Conservation (phyloP, 2,113 vertebrate species). For the Chamaea fasciata region DNA sequence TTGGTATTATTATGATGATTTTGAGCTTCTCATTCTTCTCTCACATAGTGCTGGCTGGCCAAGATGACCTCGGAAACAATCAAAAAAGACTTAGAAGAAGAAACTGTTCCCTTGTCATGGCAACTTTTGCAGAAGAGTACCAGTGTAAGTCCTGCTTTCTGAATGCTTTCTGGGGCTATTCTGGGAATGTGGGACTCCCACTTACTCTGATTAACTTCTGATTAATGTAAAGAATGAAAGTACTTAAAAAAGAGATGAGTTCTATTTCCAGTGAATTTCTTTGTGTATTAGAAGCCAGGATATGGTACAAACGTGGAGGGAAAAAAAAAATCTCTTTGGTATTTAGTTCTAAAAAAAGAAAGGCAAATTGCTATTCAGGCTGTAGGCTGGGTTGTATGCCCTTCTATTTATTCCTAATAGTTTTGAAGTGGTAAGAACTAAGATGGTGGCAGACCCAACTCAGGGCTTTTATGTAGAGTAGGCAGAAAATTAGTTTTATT, state of each 20-base stretch:
- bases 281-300: background rate
- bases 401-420: background rate
- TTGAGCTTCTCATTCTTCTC: constrained; percentile 80
- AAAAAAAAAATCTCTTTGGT: background rate
- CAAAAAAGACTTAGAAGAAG: background rate
- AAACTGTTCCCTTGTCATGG: background rate
- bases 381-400: background rate
- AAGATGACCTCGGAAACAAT: constrained; percentile 59
- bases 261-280: background rate
- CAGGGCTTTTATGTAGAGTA: background rate
- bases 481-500: constrained; percentile 14
- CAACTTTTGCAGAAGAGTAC: background rate
- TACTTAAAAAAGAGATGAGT: background rate
- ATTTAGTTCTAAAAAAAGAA: background rate
- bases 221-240: background rate
- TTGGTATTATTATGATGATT: constrained; percentile 81
- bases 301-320: background rate
- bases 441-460: background rate
- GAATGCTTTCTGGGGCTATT: background rate
- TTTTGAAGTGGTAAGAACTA: background rate
- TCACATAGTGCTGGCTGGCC: constrained; percentile 50
- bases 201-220: background rate
- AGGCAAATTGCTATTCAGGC: background rate
- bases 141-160: background rate
- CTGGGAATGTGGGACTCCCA: background rate